phyloP scores from a whole-genome alignment of 2,113 vertebrate genomes.

The Paramormyrops kingsleyae region DNA sequence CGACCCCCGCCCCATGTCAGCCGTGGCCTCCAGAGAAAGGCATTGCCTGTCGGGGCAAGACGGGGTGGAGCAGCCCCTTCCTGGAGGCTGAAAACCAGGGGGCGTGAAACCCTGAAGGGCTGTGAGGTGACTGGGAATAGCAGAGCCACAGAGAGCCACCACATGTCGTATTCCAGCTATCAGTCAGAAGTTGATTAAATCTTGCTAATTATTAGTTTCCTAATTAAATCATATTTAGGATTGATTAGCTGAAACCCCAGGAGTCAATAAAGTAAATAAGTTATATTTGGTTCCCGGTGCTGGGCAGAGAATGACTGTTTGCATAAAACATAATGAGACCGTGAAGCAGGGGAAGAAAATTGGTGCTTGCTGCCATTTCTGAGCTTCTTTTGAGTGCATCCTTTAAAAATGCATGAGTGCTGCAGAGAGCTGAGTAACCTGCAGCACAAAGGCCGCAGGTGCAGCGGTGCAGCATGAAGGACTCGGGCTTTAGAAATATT shows the following conservation, averaged over 20 bases:
- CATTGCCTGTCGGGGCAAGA: not conserved
- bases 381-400: not conserved
- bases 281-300: not conserved
- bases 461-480: not conserved
- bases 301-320: not conserved
- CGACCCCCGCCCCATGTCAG: not conserved
- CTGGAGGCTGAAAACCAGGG: not conserved
- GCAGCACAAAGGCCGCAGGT: not conserved
- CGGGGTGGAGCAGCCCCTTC: not conserved
- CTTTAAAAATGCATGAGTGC: not conserved
- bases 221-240: not conserved
- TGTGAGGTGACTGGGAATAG: not conserved
- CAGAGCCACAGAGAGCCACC: not conserved
- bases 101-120: not conserved
- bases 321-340: not conserved
- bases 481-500: not conserved
- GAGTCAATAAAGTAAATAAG: not conserved
- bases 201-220: not conserved
- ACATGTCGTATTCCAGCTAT: not conserved
- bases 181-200: not conserved
- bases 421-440: not conserved
- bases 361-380: not conserved
- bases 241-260: not conserved
- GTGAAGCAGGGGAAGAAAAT: not conserved
- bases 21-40: not conserved